phyloP scores from a whole-genome alignment of 2,113 vertebrate genomes.

The Turnix velox region DNA sequence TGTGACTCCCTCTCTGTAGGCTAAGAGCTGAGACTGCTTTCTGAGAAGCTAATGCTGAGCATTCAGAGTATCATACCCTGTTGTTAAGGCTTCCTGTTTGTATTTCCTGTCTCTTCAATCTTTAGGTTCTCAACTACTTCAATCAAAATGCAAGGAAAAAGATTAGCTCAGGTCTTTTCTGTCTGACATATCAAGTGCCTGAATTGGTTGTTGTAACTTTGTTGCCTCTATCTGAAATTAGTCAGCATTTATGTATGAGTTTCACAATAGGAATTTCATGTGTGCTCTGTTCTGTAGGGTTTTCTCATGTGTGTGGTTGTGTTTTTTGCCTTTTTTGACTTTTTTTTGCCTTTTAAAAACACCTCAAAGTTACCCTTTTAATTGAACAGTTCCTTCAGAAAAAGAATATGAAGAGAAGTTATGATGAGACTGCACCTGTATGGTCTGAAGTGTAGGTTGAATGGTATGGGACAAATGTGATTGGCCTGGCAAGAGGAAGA shows the following conservation, averaged over 20 bases:
- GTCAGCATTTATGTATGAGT: neutral
- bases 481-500: rapidly evolving
- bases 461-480: neutral
- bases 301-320: neutral
- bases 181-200: neutral
- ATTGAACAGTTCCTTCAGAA: neutral
- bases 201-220: neutral
- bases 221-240: neutral
- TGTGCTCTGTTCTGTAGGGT: neutral
- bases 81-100: neutral
- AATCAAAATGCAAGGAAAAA: neutral
- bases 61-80: neutral
- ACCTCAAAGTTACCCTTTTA: neutral
- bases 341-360: neutral
- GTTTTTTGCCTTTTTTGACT: neutral
- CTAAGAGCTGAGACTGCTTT: neutral
- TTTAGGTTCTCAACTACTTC: neutral
- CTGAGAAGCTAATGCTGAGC: neutral
- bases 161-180: neutral
- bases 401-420: neutral
- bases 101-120: neutral
- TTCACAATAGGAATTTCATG: neutral
- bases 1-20: neutral
- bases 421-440: neutral
- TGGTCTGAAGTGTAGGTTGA: neutral